Percentiles rank a stretch among this genome's conserved stretches.
Evolutionary conservation across 2,888 invertebrate genomes (phyloP).

Genomic region (Lomographa bimaculata): DNA sequence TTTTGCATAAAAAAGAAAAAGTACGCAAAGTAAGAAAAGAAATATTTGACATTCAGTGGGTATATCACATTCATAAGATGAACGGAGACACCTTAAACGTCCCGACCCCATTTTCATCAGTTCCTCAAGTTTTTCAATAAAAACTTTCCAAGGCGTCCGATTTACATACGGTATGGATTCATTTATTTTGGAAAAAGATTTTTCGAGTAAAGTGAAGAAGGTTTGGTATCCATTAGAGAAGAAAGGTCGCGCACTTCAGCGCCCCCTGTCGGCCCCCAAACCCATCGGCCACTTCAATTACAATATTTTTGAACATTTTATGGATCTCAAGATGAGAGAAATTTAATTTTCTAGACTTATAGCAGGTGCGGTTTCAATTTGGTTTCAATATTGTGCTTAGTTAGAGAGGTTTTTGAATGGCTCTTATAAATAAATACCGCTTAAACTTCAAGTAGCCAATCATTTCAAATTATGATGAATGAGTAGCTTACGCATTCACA

Average conservation of each 20-base stretch:
- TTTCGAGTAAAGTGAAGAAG: constrained; percentile 70
- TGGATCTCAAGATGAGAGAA: constrained; percentile 40
- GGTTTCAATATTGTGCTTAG: not conserved
- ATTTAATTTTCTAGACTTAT: constrained; percentile 40
- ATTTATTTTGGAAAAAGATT: constrained; percentile 78
- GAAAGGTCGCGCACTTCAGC: constrained; percentile 62
- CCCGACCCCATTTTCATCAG: constrained; percentile 78
- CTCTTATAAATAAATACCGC: constrained; percentile 4
- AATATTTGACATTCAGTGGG: constrained; percentile 56
- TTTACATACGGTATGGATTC: constrained; percentile 81
- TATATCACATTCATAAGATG: constrained; percentile 66
- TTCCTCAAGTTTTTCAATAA: constrained; percentile 82
- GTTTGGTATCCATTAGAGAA: constrained; percentile 73
- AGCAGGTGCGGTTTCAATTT: constrained; percentile 29
- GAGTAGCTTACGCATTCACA: no score
- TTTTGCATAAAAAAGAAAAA: constrained; percentile 38
- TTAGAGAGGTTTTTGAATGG: not conserved
- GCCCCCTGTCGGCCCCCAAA: constrained; percentile 37
- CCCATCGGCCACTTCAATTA: constrained; percentile 60
- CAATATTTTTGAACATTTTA: constrained; percentile 61
- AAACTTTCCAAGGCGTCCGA: constrained; percentile 77
- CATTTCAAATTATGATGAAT: no score
- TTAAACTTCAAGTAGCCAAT: no score
- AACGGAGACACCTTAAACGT: constrained; percentile 69
- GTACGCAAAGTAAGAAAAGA: constrained; percentile 42